A percentile compares a stretch with the other conserved stretches of the same genome.
These are phyloP conservation scores for Calameuta pallipes DNA, from an alignment of 2,888 invertebrate genomes.

Conservation along the genomic window DNA sequence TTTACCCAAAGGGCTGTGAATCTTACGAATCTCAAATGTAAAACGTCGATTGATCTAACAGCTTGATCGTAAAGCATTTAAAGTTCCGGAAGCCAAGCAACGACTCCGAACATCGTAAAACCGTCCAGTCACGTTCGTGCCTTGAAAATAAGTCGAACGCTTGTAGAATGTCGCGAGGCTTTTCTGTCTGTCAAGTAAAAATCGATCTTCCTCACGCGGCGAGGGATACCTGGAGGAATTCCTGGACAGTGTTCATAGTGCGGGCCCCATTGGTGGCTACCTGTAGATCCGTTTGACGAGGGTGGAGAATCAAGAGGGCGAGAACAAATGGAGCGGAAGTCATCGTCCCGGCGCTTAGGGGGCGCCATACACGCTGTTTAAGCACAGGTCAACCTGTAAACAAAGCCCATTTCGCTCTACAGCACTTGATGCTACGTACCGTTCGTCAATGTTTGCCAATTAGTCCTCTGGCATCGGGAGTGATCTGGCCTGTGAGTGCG, in stretches of 20 bases:
- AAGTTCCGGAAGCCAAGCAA: not conserved
- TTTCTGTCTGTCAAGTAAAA: not conserved
- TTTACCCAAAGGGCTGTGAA: not conserved
- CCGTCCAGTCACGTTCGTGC: not conserved
- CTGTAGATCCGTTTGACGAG: constrained; percentile 30
- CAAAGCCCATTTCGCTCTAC: constrained; percentile 49
- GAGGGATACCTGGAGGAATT: not conserved
- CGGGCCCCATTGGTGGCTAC: constrained; percentile 21
- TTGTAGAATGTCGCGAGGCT: not conserved
- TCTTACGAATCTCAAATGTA: not conserved
- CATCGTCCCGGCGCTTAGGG: constrained; percentile 43
- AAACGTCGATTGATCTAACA: not conserved
- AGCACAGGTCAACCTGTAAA: constrained; percentile 51
- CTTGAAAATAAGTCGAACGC: not conserved
- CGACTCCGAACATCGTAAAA: not conserved
- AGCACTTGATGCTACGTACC: constrained; percentile 37
- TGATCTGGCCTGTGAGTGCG: not conserved
- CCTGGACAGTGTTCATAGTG: not conserved
- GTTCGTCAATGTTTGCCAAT: constrained; percentile 60
- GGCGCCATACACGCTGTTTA: constrained; percentile 38
- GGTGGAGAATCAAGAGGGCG: constrained; percentile 8
- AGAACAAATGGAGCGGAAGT: constrained; percentile 55
- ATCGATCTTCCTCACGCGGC: not conserved
- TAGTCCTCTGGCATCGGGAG: constrained; percentile 36
- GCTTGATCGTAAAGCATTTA: not conserved